Evolutionary conservation across 2,113 vertebrate species (phyloP).

Genomic region (Mohoua ochrocephala): DNA sequence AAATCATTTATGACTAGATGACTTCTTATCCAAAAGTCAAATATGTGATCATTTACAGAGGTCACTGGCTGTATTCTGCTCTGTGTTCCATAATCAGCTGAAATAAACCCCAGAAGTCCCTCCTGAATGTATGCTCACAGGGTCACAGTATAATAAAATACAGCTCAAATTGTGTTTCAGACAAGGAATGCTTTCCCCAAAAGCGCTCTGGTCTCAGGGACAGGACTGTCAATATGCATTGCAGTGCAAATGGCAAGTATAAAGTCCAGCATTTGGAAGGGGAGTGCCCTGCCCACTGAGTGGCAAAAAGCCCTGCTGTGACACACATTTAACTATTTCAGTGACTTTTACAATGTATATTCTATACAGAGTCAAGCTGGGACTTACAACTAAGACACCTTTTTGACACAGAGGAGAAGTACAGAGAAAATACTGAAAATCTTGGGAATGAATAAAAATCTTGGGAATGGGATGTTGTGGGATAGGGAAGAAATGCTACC

Average conservation of each 20-base stretch:
- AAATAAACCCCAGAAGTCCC: conserved; percentile 41
- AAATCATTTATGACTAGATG: conserved; percentile 57
- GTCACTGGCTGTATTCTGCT: conserved; percentile 49
- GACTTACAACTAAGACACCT: not conserved
- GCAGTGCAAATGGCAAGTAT: conserved; percentile 1
- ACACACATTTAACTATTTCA: not conserved
- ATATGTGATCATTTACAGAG: conserved; percentile 66
- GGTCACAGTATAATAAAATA: conserved; percentile 60
- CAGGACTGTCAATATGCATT: conserved; percentile 3
- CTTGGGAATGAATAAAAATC: not conserved
- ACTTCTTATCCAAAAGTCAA: conserved; percentile 62
- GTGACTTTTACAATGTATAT: not conserved
- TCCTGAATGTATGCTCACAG: conserved; percentile 37
- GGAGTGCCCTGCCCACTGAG: not conserved
- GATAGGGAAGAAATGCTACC: not conserved
- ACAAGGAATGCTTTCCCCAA: conserved; percentile 16
- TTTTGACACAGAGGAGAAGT: not conserved
- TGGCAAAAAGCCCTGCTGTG: not conserved
- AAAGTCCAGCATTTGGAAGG: conserved; percentile 31
- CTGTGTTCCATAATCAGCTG: conserved; percentile 46
- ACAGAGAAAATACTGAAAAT: not conserved
- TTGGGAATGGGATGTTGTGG: not conserved
- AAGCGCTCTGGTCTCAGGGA: not conserved
- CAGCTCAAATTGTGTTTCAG: conserved; percentile 34
- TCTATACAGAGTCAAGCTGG: not conserved